Base-by-base conservation (phyloP, 2,113 vertebrate species). In the Arvicanthis niloticus region DNA sequence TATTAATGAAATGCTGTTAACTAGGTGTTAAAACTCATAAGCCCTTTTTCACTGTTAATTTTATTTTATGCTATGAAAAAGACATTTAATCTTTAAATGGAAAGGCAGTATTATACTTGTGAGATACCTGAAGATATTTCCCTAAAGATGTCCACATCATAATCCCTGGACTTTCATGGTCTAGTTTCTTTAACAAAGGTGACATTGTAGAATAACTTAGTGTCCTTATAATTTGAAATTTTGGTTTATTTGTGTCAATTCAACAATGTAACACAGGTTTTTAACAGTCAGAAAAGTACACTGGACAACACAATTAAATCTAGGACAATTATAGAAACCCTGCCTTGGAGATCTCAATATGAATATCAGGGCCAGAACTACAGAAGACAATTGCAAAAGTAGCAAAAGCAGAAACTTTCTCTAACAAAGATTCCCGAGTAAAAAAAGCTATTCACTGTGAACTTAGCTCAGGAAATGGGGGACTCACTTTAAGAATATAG, bases 1-100 rank as follows among this genome's bases (percentile, higher is more conserved):
- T 91, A 29, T 95, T 93, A 97, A 90, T 73, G 78, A 86, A 29
- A 12, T 17, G 91, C 96, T 45, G 92, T 91, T 92, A 95, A 94
- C 31, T 85, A 89, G 16, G 29, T 92, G n/a, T 81, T 96, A 12
- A 72, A 86, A 95, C 40, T 76, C 37, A 89, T 45, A 77, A 73
- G 4, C 11, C 45, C 34, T 56, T 51, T 68, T 72, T 51, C 15
- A 11, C 3, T 24, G 6, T 81, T 76, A 11, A 81, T 93, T 88
- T 94, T 82, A 34, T 53, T 90, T 85, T 85, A 53, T 88, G 37
- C 60, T 40, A 70, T 3, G 2, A 9, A 58, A 60, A 78, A 10
- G 65, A 58, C 48, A 13, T 37, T 1, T 45, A 89, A 73, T 77
- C 56, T 65, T 48, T 75, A 0, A 95, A 80, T 70, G 21, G 0